Percentiles rank a stretch among this genome's conserved stretches.
phyloP scores from a whole-genome alignment of 53 echinoderm and acorn worm genomes.

The Actinopyga echinites region DNA sequence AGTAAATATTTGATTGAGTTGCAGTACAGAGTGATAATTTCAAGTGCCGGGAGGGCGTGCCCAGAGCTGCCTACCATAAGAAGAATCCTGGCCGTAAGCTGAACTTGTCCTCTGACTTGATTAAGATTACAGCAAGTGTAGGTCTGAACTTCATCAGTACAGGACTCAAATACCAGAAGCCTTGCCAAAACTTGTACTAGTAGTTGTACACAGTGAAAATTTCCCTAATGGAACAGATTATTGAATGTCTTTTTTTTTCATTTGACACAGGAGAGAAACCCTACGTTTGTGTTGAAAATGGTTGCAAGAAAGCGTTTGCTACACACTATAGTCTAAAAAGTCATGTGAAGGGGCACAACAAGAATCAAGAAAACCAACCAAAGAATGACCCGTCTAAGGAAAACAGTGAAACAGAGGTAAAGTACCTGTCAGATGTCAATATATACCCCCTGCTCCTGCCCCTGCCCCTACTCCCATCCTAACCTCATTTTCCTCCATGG shows the following conservation, averaged over 20 bases:
- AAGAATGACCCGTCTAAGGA: not conserved
- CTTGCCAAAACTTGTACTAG: too few species aligned
- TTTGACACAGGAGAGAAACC: conserved; percentile 82
- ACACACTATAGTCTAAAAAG: conserved; percentile 96
- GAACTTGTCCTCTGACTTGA: too few species aligned
- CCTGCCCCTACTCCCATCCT: not conserved
- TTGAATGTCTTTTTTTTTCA: not conserved
- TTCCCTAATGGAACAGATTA: not conserved
- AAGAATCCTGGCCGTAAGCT: too few species aligned
- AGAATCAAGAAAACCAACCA: conserved; percentile 28
- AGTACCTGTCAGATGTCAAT: too few species aligned
- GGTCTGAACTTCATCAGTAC: too few species aligned
- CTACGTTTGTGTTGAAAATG: conserved; percentile 72
- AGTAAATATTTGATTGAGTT: too few species aligned
- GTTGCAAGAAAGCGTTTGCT: conserved; percentile 84
- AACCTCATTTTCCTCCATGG: not conserved
- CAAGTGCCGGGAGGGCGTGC: too few species aligned
- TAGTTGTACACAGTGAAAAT: not conserved
- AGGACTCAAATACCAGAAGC: too few species aligned
- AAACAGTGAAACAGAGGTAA: not conserved
- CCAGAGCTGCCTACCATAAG: too few species aligned
- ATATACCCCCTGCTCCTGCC: too few species aligned
- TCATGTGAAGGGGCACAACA: conserved; percentile 76
- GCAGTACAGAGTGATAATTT: too few species aligned
- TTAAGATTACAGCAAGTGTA: too few species aligned